Evolutionary conservation across 2,113 vertebrate genomes (phyloP), one percentile per base, ranked within the genome.

Genomic region (Ciconia stormi): DNA sequence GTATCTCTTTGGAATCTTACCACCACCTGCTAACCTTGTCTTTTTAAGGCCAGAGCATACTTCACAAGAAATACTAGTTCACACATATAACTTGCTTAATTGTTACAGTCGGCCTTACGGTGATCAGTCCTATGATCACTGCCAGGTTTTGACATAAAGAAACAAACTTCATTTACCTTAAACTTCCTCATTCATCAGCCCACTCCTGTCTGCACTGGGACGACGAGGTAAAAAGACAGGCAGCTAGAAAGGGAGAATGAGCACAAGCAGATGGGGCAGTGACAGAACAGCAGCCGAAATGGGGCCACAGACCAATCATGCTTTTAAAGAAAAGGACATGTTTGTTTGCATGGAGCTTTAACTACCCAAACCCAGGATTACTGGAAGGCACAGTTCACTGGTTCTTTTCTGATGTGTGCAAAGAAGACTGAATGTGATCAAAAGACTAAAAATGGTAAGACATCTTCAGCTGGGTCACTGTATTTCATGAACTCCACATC

Each of bases 71-170:
- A n/a, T 83, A 73, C 17, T 25, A 80, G 25, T 61, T 76, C 58
- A 38, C 58, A 34, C 3, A 2, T 74, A 46, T 36, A 52, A 74
- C 22, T 70, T 66, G 27, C 26, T 80, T 7, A 0, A 27, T 69
- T 61, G 17, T 69, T 93, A 44, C 63, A 23, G 7, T 22, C 5
- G 0, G 29, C 44, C 13, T 50, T 34, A 59, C 7, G 19, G 65
- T 46, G 55, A 53, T 52, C 0, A 0, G 13, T 79, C 44, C 16
- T 56, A 47, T 9, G 55, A 82, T 58, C n/a, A 42, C 21, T 2
- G 3, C 7, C 40, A 62, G 16, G 14, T 89, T 80, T 69, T 81
- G 34, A 86, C 40, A n/a, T 0, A 46, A 11, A 62, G 53, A 82
- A 92, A 73, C 15, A n/a, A 77, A 46, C 17, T 82, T 52, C 12